Evolutionary conservation across 2,888 invertebrate genomes (phyloP), one percentile per base, ranked within the genome.

Genomic region (Geophilus truncorum): DNA sequence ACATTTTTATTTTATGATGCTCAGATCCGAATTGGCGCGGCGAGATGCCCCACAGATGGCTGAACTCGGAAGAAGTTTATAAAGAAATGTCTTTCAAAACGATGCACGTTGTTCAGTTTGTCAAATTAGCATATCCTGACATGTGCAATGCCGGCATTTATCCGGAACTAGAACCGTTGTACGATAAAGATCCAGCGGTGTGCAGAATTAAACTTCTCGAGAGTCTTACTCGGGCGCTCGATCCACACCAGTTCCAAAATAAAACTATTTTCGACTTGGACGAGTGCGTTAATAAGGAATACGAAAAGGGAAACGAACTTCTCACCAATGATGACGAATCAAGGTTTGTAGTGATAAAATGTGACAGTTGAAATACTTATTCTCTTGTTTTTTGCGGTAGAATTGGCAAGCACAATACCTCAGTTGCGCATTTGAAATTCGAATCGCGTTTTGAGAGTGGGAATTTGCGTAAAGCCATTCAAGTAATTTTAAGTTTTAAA

Each of bases 381-480:
- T 3, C 6, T 28, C 3, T 32, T 77, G 12, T 10, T 77, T 7
- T n/a, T n/a, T 10, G 32, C 32, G 6, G 10, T 77, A 80, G 89
- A 51, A 81, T 87, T 84, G 90, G 84, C 83, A 86, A 57, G 87
- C 88, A 86, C 83, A 87, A 83, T 87, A 87, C 84, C 36, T 85
- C 86, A 85, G 83, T 88, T 0, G 88, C 88, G 83, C 86, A 88
- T 84, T 88, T 94, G 70, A 88, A 89, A 80, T 95, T 95, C 86
- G 94, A 95, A 86, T 93, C 94, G 5, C 90, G 94, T 85, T 95
- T 95, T 88, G 95, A 95, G 86, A 92, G 93, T 84, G 95, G 95
- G 25, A 95, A 95, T 88, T 89, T 95, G 32, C 89, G 94, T 81
- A 93, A 93, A 89, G 94, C 90, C 23, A 92, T 93, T 86, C 93